Conservation (phyloP, 2,113 vertebrate species). For the Osmerus eperlanus region DNA sequence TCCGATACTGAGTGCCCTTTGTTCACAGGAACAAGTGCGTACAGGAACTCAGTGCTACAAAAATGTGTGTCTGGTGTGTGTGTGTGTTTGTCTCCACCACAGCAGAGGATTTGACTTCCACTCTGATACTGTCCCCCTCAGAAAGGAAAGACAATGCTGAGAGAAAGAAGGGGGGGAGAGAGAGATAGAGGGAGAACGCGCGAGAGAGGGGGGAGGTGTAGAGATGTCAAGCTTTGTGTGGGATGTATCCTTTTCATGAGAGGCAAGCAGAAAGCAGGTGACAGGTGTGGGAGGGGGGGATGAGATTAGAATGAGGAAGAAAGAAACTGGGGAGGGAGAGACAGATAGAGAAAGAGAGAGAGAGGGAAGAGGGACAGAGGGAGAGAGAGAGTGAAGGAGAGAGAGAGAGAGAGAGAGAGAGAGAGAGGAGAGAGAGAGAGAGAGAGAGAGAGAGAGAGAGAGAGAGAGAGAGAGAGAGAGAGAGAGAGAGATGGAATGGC, state of each 20-base stretch:
- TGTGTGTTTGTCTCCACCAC: not conserved
- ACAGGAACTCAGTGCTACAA: too few relatives aligned
- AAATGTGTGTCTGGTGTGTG: not conserved
- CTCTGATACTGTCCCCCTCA: slow-evolving; percentile 7
- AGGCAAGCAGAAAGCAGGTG: slow-evolving; percentile 20
- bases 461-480: slow-evolving; percentile 36
- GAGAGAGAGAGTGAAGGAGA: slow-evolving; percentile 43
- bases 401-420: slow-evolving; percentile 54
- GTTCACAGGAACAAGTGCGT: not conserved
- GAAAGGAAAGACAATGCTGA: not conserved
- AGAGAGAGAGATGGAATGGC: not conserved
- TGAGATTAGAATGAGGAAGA: slow-evolving; percentile 30
- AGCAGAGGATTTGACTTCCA: not conserved
- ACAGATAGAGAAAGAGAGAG: slow-evolving; percentile 35
- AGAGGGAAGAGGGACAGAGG: slow-evolving; percentile 36
- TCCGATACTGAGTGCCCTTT: not conserved
- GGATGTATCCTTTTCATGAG: too few relatives aligned
- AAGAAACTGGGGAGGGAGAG: slow-evolving; percentile 49
- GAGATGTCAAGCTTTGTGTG: too few relatives aligned
- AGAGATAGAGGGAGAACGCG: not conserved
- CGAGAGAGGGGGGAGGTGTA: slow-evolving; percentile 16
- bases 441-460: slow-evolving; percentile 55
- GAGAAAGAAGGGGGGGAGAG: slow-evolving; percentile 12
- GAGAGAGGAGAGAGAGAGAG: slow-evolving; percentile 39
- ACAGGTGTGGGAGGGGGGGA: slow-evolving; percentile 49